A percentile compares a stretch with the other conserved stretches of the same genome.
These are phyloP conservation scores for Macrotus californicus DNA, from an alignment of 2,113 vertebrate species.

Conservation along the genomic window DNA sequence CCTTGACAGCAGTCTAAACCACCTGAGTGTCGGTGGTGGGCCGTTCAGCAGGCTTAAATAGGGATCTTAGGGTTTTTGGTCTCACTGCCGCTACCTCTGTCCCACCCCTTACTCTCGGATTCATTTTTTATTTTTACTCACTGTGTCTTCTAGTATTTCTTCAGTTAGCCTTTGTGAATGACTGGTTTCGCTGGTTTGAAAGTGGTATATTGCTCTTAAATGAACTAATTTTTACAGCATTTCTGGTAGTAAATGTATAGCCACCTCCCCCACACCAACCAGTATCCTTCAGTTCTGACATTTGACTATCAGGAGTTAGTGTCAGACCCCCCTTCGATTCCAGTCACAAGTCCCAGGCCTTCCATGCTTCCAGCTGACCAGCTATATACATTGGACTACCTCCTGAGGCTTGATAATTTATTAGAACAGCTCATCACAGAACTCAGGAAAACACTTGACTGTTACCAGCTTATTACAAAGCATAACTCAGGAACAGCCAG, in stretches of 20 bases:
- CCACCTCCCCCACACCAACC: background rate
- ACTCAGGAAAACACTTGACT: background rate
- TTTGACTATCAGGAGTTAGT: background rate
- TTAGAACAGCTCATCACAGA: background rate
- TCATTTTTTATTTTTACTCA: background rate
- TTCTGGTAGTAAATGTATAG: too few relatives aligned
- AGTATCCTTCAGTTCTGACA: background rate
- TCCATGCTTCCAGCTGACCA: background rate
- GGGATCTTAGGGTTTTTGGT: background rate
- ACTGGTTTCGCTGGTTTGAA: background rate
- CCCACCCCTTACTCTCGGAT: background rate
- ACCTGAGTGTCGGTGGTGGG: background rate
- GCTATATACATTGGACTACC: background rate
- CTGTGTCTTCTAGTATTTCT: background rate
- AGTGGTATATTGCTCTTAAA: background rate
- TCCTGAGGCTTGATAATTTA: background rate
- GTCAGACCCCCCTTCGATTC: background rate
- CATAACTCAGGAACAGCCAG: background rate
- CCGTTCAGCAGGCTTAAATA: background rate
- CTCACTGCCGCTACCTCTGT: background rate
- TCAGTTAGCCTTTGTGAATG: background rate
- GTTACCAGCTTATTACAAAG: background rate
- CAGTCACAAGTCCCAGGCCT: too few relatives aligned
- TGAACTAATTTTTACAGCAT: background rate
- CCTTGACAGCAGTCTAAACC: background rate